A percentile compares a stretch with the other conserved stretches of the same genome.
These are phyloP conservation scores for Ailuropoda melanoleuca DNA, from an alignment of 2,113 vertebrate genomes.

Conservation along the genomic window DNA sequence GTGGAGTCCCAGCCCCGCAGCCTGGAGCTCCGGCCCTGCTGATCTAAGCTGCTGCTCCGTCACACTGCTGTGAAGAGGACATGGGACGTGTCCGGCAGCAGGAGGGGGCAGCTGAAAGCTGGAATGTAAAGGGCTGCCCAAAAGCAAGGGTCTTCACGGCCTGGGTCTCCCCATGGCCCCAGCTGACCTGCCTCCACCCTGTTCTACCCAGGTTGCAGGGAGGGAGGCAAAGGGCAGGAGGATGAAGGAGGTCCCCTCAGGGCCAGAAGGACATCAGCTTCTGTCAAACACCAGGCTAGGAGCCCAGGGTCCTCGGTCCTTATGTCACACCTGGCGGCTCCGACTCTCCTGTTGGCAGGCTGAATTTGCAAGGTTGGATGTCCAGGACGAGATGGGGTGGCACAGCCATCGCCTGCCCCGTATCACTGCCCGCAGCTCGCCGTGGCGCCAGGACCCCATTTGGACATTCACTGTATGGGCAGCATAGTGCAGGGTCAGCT, in stretches of 20 bases:
- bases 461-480: neutral
- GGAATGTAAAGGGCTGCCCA: neutral
- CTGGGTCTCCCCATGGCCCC: neutral
- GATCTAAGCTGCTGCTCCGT: neutral
- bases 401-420: fast-evolving
- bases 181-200: neutral
- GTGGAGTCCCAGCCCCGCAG: neutral
- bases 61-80: neutral
- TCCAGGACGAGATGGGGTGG: fast-evolving
- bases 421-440: neutral
- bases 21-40: neutral
- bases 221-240: neutral
- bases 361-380: neutral
- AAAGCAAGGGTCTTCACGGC: neutral
- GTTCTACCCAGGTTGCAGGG: too few species aligned
- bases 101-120: neutral
- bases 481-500: fast-evolving
- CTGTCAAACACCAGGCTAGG: neutral
- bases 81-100: neutral
- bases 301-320: fast-evolving
- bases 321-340: fast-evolving
- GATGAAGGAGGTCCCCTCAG: neutral
- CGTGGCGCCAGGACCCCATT: fast-evolving
- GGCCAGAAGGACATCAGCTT: neutral
- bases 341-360: fast-evolving